phyloP scores from a whole-genome alignment of 2,888 invertebrate genomes.

The Zaprionus obscuricornis region DNA sequence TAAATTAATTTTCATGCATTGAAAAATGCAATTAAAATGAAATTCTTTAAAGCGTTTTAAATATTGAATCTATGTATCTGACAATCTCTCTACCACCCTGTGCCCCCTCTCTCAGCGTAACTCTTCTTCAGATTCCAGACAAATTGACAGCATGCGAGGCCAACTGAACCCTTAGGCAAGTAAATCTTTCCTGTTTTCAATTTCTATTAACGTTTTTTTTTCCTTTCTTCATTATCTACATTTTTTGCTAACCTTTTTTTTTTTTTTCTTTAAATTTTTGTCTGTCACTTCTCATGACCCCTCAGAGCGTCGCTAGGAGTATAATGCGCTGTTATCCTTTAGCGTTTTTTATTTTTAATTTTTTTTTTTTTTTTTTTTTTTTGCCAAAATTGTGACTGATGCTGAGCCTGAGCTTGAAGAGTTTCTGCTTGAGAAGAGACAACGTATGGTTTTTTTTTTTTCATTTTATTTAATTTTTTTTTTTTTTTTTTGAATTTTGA shows the following conservation, averaged over 20 bases:
- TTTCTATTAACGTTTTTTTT: conserved; percentile 23
- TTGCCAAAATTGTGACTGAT: not conserved
- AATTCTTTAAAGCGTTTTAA: too few relatives aligned
- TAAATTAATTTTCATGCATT: too few relatives aligned
- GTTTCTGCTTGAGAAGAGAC: conserved; percentile 41
- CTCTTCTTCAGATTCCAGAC: too few relatives aligned
- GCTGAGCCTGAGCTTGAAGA: too few relatives aligned
- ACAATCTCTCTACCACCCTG: too few relatives aligned
- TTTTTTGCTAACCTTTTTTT: conserved; percentile 30
- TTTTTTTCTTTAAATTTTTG: conserved; percentile 12
- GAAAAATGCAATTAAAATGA: too few relatives aligned
- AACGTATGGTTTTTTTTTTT: conserved; percentile 35
- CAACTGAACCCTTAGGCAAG: too few relatives aligned
- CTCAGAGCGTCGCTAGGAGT: conserved; percentile 23
- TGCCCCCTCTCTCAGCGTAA: too few relatives aligned
- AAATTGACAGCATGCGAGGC: too few relatives aligned
- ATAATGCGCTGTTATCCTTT: conserved; percentile 32
- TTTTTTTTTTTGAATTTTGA: conserved; percentile 5
- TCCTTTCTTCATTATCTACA: conserved; percentile 11
- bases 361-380: conserved; percentile 11
- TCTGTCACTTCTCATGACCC: conserved; percentile 46
- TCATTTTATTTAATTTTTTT: conserved; percentile 17
- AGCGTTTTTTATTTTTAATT: too few relatives aligned
- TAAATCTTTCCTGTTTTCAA: conserved; percentile 43
- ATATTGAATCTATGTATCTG: too few relatives aligned